Evolutionary conservation across 2,888 invertebrate species (phyloP), one percentile per base, ranked within the genome.

Genomic region (Eristalinus aeneus): DNA sequence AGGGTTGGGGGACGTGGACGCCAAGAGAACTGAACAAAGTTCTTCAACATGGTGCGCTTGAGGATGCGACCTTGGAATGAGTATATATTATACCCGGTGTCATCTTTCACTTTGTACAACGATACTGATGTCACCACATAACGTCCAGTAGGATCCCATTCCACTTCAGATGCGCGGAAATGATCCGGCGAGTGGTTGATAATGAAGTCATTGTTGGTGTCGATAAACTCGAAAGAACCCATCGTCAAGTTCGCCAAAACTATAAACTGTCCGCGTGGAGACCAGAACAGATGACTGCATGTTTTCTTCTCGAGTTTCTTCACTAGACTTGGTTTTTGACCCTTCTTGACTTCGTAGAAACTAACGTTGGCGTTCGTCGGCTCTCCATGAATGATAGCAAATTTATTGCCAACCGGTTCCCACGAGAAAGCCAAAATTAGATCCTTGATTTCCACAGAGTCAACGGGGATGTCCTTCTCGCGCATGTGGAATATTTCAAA

Each of bases 91-190:
- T 98, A 99, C 1, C 98, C 99, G 84, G 94, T 94, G 92, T 97
- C 97, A 89, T 98, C 98, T 93, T 98, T 98, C 87, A 97, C 97
- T 90, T 98, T 98, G 96, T 98, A 98, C 86, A 96, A 96, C 0
- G 98, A 98, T 20, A 99, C 98, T 0, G 97, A 97, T 0, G 99
- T 98, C 71, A 97, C 97, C 12, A 99, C 98, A 91, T 98, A 99
- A 87, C 99, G 95, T 1, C 99, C 99, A 2, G 99, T 99, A 1
- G 99, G 99, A 93, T 99, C 99, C 99, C 99, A 99, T 92, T 99
- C 99, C 1, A 99, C 97, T 91, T 99, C 98, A 0, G 98, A 98
- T 5, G 95, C 95, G 90, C 97, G 96, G 93, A 97, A 98, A 93
- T 99, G 99, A 92, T 98, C 98, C 0, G 97, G 96, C 11, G 96